Conservation (phyloP, 2,888 invertebrate genomes). For the Schrankia costaestrigalis region DNA sequence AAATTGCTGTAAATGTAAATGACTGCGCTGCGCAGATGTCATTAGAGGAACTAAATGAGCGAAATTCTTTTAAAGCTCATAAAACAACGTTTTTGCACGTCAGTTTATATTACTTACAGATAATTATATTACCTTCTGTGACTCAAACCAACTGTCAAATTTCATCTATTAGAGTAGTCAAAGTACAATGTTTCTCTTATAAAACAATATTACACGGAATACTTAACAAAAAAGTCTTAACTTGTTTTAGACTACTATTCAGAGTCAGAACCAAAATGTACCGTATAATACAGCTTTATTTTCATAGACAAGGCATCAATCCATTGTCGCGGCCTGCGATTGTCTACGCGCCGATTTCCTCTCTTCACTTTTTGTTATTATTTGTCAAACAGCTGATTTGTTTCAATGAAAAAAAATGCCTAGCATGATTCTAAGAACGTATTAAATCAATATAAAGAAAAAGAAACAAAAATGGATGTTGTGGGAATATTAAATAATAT, state of each 20-base stretch:
- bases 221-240: too few species aligned
- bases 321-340: slow-evolving; percentile 3
- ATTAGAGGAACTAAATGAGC: not conserved
- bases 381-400: slow-evolving; percentile 53
- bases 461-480: slow-evolving; percentile 64
- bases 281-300: too few species aligned
- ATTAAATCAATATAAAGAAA: not conserved
- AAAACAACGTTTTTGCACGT: too few species aligned
- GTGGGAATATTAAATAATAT: slow-evolving; percentile 70
- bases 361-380: slow-evolving; percentile 29
- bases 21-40: not conserved
- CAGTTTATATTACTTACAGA: too few species aligned
- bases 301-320: too few species aligned
- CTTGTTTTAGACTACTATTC: too few species aligned
- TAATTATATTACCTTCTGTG: too few species aligned
- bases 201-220: too few species aligned
- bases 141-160: too few species aligned
- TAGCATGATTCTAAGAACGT: not conserved
- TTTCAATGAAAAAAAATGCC: slow-evolving; percentile 20
- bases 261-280: too few species aligned
- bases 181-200: too few species aligned
- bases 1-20: not conserved
- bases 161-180: too few species aligned
- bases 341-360: slow-evolving; percentile 13
- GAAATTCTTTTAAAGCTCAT: not conserved